Conservation (phyloP, 2,113 vertebrate genomes). For the Neotoma lepida region DNA sequence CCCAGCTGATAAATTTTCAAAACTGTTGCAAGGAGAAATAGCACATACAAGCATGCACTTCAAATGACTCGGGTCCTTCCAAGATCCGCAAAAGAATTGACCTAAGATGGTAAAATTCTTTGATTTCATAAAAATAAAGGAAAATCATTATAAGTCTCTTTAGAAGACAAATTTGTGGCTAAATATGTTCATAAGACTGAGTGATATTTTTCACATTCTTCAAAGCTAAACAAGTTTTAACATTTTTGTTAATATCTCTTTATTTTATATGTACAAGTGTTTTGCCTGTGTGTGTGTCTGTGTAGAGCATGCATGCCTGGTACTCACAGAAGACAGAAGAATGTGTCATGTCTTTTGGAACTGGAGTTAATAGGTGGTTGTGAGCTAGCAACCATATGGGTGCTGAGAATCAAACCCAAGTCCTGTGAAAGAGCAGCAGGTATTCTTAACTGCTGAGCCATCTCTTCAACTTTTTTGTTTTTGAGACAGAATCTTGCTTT, state of each 20-base stretch:
- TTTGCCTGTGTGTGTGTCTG: background rate
- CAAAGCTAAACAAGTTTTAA: background rate
- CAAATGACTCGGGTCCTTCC: constrained; percentile 26
- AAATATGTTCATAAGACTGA: background rate
- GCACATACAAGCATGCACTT: background rate
- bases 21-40: background rate
- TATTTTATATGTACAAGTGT: background rate
- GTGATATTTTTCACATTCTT: background rate
- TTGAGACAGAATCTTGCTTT: background rate
- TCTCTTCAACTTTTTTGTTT: background rate
- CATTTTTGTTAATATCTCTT: background rate
- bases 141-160: constrained; percentile 69
- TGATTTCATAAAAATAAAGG: constrained; percentile 58
- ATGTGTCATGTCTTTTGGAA: background rate
- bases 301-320: too few species aligned
- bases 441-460: background rate
- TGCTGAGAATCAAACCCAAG: background rate
- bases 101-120: background rate
- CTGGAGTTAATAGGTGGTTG: background rate
- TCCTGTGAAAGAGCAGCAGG: background rate
- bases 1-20: constrained; percentile 35
- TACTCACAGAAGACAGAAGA: background rate
- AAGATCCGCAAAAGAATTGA: constrained; percentile 13
- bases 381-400: background rate
- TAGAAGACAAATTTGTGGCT: constrained; percentile 15